Conservation (phyloP, 2,797 vertebrate species). For the Mormyrops boulengeri region DNA sequence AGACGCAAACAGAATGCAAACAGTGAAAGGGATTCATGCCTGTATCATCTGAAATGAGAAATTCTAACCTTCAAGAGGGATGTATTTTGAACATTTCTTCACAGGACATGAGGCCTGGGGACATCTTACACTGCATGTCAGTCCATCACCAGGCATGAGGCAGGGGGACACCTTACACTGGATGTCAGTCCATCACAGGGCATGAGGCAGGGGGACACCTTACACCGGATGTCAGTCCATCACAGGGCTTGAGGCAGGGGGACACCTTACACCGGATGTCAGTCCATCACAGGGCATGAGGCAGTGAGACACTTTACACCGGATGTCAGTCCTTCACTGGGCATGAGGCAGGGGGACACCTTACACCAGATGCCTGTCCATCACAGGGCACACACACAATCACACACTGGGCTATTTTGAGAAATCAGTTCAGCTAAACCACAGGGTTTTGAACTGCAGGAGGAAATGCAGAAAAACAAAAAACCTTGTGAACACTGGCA, state of each 20-base stretch:
- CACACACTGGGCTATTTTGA: background rate
- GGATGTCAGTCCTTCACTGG: background rate
- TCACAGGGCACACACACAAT: background rate
- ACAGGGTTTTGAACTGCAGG: background rate
- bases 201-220: background rate
- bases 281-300: background rate
- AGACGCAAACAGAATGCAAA: background rate
- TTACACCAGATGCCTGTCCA: background rate
- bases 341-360: background rate
- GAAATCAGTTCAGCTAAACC: background rate
- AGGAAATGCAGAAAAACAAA: background rate
- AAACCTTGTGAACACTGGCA: background rate
- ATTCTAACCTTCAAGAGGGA: background rate
- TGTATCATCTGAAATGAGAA: background rate
- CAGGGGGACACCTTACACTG: background rate
- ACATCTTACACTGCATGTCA: background rate
- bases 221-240: background rate
- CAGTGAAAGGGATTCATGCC: background rate
- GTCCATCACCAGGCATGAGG: background rate
- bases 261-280: background rate
- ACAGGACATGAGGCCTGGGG: background rate
- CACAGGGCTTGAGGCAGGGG: too few species aligned
- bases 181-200: background rate
- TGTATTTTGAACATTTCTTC: background rate
- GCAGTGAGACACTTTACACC: background rate